Conservation (phyloP, 2,113 vertebrate genomes). For the Larimichthys crocea region DNA sequence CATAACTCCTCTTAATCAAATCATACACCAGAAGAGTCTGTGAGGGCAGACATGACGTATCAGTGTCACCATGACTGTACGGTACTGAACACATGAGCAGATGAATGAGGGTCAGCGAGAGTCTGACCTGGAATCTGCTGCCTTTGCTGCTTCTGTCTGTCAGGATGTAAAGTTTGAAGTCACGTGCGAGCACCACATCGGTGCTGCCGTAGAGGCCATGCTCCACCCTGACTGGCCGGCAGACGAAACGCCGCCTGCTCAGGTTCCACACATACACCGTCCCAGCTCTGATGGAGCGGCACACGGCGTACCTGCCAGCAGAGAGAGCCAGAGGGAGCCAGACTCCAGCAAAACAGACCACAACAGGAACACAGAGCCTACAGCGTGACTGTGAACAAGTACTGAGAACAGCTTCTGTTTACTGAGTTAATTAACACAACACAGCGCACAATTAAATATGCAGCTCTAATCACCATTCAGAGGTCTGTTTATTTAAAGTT, state of each 20-base stretch:
- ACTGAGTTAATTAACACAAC: too few relatives aligned
- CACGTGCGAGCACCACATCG: conserved; percentile 67
- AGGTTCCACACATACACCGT: conserved; percentile 73
- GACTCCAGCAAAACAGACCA: neutral
- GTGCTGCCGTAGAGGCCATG: conserved; percentile 71
- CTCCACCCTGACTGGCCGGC: conserved; percentile 72
- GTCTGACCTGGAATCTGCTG: conserved; percentile 76
- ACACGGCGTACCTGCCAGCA: conserved; percentile 68
- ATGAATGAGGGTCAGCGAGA: neutral
- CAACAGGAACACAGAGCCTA: too few relatives aligned
- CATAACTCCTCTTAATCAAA: conserved; percentile 75
- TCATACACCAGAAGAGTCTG: conserved; percentile 79
- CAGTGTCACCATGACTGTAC: neutral
- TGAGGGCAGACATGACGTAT: neutral
- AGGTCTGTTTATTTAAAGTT: too few relatives aligned
- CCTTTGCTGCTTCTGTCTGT: conserved; percentile 66
- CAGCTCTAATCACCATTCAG: too few relatives aligned
- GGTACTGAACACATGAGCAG: neutral
- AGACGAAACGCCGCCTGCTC: conserved; percentile 65
- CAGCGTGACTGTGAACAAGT: too few relatives aligned
- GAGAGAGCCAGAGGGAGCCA: conserved; percentile 32
- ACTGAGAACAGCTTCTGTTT: too few relatives aligned
- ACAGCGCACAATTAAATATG: too few relatives aligned
- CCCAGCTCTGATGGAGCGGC: conserved; percentile 61
- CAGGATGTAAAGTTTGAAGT: conserved; percentile 76